These are phyloP conservation scores for Siniperca scherzeri DNA, from an alignment of 2,797 vertebrate genomes.

Conservation along the genomic window DNA sequence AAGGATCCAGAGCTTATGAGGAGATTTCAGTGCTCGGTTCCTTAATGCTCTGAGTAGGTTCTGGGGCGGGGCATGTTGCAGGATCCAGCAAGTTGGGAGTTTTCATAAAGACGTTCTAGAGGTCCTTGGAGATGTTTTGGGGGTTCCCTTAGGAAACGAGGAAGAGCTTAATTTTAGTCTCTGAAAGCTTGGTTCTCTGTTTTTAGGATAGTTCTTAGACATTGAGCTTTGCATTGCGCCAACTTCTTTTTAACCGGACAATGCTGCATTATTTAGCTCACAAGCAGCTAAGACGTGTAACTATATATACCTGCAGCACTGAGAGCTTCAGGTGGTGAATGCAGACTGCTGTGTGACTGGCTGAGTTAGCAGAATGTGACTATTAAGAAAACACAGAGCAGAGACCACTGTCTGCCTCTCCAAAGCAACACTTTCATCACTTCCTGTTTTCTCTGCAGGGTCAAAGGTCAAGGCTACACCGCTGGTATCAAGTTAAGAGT, in stretches of 20 bases:
- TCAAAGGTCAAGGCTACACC: not conserved
- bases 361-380: not conserved
- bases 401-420: not conserved
- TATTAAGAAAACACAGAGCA: slow-evolving; percentile 5
- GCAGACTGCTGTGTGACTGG: not conserved
- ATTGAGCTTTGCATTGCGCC: too few species aligned
- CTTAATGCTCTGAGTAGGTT: not conserved
- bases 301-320: too few species aligned
- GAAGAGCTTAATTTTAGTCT: not conserved
- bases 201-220: not conserved
- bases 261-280: not conserved
- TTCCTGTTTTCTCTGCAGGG: not conserved
- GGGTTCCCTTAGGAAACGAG: not conserved
- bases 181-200: not conserved
- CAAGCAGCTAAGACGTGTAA: not conserved
- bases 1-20: too few species aligned
- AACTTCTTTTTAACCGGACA: not conserved
- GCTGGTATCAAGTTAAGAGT: not conserved
- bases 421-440: not conserved
- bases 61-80: not conserved
- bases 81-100: not conserved
- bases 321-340: not conserved
- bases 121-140: not conserved
- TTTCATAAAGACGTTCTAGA: not conserved
- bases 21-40: not conserved